Conservation (phyloP, 2,113 vertebrate genomes). For the Heliornis fulica region DNA sequence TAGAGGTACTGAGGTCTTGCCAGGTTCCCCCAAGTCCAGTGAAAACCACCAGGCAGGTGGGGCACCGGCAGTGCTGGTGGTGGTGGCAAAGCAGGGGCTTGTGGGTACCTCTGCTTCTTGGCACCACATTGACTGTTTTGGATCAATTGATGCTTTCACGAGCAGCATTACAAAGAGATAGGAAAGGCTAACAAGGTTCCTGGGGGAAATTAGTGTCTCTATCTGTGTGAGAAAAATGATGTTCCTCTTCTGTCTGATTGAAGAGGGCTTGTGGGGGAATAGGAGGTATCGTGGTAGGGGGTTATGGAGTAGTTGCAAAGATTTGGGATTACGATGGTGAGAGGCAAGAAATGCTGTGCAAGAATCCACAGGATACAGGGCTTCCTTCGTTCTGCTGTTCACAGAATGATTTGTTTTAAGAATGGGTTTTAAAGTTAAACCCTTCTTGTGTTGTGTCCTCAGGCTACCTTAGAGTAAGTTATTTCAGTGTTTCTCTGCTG, state of each 20-base stretch:
- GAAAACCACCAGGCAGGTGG: not conserved
- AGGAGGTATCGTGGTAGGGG: too few species aligned
- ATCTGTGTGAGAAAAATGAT: not conserved
- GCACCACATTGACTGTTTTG: too few species aligned
- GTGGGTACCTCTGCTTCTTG: too few species aligned
- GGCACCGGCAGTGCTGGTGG: not conserved
- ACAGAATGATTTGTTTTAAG: not conserved
- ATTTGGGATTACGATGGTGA: not conserved
- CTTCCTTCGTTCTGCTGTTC: not conserved
- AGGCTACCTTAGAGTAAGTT: not conserved
- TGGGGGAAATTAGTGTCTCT: not conserved
- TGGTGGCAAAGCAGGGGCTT: not conserved
- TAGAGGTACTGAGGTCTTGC: not conserved
- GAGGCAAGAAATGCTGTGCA: not conserved
- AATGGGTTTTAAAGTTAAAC: not conserved
- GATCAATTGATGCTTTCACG: not conserved
- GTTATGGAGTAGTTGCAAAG: fast-evolving
- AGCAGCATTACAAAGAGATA: not conserved
- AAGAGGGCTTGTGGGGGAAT: not conserved
- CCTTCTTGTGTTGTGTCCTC: not conserved
- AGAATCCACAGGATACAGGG: not conserved
- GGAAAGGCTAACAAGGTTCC: not conserved
- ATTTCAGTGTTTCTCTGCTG: not conserved
- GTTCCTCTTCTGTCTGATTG: not conserved
- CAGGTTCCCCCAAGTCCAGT: not conserved